phyloP scores from a whole-genome alignment of 2,888 invertebrate species.

The Orthonevra nobilis region DNA sequence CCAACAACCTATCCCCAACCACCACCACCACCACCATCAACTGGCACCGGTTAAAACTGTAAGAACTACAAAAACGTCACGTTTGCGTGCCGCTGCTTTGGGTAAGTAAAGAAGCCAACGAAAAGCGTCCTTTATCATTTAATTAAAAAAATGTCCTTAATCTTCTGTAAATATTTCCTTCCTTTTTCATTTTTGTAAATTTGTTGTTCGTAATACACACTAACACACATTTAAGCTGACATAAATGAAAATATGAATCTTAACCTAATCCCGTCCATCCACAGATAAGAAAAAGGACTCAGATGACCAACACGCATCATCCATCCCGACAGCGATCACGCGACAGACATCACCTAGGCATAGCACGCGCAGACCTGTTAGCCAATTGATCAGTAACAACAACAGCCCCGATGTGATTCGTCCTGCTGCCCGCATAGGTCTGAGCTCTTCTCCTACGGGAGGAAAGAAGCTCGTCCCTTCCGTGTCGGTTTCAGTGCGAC shows the following conservation, averaged over 20 bases:
- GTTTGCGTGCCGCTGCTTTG: slow-evolving; percentile 85
- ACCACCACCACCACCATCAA: slow-evolving; percentile 69
- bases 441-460: slow-evolving; percentile 51
- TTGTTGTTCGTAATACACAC: slow-evolving; percentile 59
- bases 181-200: slow-evolving; percentile 35
- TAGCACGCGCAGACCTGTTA: slow-evolving; percentile 51
- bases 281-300: slow-evolving; percentile 78
- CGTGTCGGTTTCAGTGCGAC: slow-evolving; percentile 77
- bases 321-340: slow-evolving; percentile 7
- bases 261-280: too few species aligned
- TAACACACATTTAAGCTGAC: too few species aligned
- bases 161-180: slow-evolving; percentile 12
- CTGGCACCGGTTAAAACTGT: slow-evolving; percentile 79
- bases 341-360: slow-evolving; percentile 66
- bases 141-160: slow-evolving; percentile 28
- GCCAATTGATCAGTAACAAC: slow-evolving; percentile 71
- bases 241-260: too few species aligned
- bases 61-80: slow-evolving; percentile 87
- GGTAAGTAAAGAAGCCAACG: slow-evolving; percentile 75
- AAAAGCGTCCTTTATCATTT: slow-evolving; percentile 16
- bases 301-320: slow-evolving; percentile 71
- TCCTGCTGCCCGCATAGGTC: slow-evolving; percentile 25
- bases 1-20: slow-evolving; percentile 53
- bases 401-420: slow-evolving; percentile 62
- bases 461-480: slow-evolving; percentile 74